Base-by-base conservation (phyloP, 92 coral and sea anemone genomes). In the Phenganax stokvisi region DNA sequence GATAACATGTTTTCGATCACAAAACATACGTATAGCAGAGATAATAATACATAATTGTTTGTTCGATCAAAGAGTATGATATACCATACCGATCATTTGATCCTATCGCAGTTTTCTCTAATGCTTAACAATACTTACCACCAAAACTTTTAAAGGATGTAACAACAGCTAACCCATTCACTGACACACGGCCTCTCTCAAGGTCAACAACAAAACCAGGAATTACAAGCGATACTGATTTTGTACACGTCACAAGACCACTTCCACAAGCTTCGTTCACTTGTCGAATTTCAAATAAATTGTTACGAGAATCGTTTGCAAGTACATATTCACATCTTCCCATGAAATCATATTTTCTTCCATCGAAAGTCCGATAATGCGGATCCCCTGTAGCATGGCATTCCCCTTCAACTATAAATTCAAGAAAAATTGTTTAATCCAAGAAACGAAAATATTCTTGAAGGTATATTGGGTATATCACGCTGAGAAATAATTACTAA, bases 311-410 rank as follows among this genome's bases (percentile, higher is more conserved):
- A 60, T 79, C 83, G 51, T 65, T 79, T 10, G 83, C 83, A 6
- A 79, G 62, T 15, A 65, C 71, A 54, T 79, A 79, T 68, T 79
- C 83, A 51, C 83, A 79, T 25, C 6, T 64, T 54, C 83, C 83
- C 83, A 79, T 79, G 65, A 79, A 79, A 51, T 63, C 61, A 29
- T 63, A 79, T 3, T 12, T 15, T 16, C 1, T 79, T 54, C 83
- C 83, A 52, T 79, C 83, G 53, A 79, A 79, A 52, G 83, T 79
- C 28, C 16, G n/a, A 30, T 79, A 79, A 54, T 79, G 83, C 3
- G 83, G 83, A 63, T 79, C 83, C n/a, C 83, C 83, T 63, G 30
- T 59, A 51, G 83, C 83, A 59, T 0, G 15, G 16, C 83, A 79
- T 63, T 15, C 52, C 3, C 58, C 83, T 52, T 20, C 4, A 56